Base-by-base conservation (phyloP, 2,113 vertebrate species). In the Talpa occidentalis region DNA sequence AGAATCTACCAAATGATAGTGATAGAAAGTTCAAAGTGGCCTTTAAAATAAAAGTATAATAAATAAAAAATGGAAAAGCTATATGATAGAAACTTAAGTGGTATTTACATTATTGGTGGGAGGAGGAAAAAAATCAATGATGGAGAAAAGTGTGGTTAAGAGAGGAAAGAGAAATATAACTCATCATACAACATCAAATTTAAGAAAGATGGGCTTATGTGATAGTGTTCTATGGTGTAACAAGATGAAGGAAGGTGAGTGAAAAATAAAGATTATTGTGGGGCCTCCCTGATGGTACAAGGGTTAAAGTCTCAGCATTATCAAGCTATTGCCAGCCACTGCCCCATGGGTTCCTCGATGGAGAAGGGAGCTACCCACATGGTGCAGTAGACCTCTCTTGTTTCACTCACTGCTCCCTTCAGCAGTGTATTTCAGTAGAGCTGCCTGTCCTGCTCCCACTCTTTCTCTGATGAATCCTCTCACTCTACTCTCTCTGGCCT, bases 11-110 rank as follows among this genome's bases (percentile, higher is more conserved):
- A 79, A 81, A 32, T 73, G 30, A 73, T 83, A 64, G 14, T 93
- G 26, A 47, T 88, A 70, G 21, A 83, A 70, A 78, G 0, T 47
- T 93, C 2, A 84, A 96, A 22, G 47, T 62, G 22, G 0, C 11
- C 21, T 87, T 89, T 73, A 54, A 78, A 52, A 87, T 66, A 88
- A 91, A 92, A 86, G 4, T 56, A 40, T 67, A 24, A 44, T 54
- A 81, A 60, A 62, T 77, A 52, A 74, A 76, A 88, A 44, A 24
- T 66, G 54, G 42, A 94, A 80, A 85, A 74, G 2, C 30, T 24
- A 81, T 87, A 85, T 3, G 15, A 47, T 24, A 47, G 26, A 80
- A 24, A 10, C 32, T 67, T 84, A 52, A 47, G 14, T 35, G 54
- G 24, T 78, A 72, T 32, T 88, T 32, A 62, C 19, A 72, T 81